Conservation (phyloP, 2,113 vertebrate species). For the Heptranchias perlo region DNA sequence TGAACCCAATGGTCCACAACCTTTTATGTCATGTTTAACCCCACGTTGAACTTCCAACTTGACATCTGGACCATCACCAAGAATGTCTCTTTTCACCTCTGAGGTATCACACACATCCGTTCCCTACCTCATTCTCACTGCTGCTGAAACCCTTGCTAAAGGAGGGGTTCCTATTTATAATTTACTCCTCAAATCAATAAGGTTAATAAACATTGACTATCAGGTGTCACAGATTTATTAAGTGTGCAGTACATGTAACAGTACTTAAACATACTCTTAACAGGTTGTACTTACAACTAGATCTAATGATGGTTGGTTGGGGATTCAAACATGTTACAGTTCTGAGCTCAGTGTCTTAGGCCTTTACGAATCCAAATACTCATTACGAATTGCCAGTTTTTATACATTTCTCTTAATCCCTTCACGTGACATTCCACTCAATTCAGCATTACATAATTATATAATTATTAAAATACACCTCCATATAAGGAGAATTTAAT, state of each 20-base stretch:
- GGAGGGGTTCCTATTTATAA: neutral
- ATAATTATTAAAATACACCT: no score
- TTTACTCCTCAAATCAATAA: neutral
- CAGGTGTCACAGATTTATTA: neutral
- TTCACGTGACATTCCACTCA: no score
- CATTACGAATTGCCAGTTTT: no score
- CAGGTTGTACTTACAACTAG: neutral
- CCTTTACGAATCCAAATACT: no score
- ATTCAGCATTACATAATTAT: no score
- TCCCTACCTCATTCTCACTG: neutral
- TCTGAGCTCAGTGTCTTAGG: neutral
- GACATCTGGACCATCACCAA: neutral
- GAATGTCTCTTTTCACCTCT: neutral
- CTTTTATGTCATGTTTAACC: neutral
- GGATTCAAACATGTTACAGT: neutral
- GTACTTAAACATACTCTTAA: neutral
- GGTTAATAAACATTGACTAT: neutral
- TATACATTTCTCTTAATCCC: no score
- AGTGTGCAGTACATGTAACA: neutral
- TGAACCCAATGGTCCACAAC: neutral
- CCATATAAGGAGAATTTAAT: no score
- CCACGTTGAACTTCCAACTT: neutral
- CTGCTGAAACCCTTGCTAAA: neutral
- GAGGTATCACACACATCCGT: neutral
- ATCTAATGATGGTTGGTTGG: neutral